Percentiles rank a stretch among this genome's conserved stretches.
These are phyloP conservation scores for Patiria miniata DNA, from an alignment of 35 echinoderm and acorn worm genomes.

Conservation along the genomic window DNA sequence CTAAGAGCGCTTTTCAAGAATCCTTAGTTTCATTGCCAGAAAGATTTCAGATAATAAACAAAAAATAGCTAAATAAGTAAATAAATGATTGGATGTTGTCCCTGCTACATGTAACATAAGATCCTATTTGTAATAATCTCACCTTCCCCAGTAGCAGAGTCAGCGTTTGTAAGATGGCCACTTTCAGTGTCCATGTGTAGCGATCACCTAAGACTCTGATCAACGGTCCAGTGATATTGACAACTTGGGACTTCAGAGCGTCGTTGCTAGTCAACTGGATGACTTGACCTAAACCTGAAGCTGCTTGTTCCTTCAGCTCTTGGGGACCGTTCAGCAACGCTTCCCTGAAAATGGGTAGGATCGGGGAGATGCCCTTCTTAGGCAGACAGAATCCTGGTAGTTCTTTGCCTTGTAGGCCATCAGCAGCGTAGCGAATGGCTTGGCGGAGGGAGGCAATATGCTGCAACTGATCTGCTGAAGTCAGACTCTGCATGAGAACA, in stretches of 20 bases:
- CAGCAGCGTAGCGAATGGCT: slow-evolving; percentile 73
- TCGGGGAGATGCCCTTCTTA: slow-evolving; percentile 93
- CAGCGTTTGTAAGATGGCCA: slow-evolving; percentile 90
- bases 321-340: slow-evolving; percentile 86
- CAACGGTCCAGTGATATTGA: slow-evolving; percentile 96
- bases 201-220: slow-evolving; percentile 94
- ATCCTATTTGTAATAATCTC: too few relatives aligned
- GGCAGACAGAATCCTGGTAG: slow-evolving; percentile 96
- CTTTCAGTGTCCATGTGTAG: slow-evolving; percentile 97
- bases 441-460: slow-evolving; percentile 78
- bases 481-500: slow-evolving; percentile 59
- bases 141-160: slow-evolving; percentile 87
- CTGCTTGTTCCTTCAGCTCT: slow-evolving; percentile 86
- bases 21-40: too few relatives aligned
- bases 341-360: slow-evolving; percentile 92
- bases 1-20: too few relatives aligned
- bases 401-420: slow-evolving; percentile 59
- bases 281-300: slow-evolving; percentile 81
- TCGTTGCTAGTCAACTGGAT: slow-evolving; percentile 79
- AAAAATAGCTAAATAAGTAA: too few relatives aligned
- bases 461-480: slow-evolving; percentile 70
- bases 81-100: too few relatives aligned
- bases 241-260: slow-evolving; percentile 88
- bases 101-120: too few relatives aligned
- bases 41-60: too few relatives aligned